Evolutionary conservation across 2,113 vertebrate genomes (phyloP), one percentile per base, ranked within the genome.

Genomic region (Anthoscopus minutus): DNA sequence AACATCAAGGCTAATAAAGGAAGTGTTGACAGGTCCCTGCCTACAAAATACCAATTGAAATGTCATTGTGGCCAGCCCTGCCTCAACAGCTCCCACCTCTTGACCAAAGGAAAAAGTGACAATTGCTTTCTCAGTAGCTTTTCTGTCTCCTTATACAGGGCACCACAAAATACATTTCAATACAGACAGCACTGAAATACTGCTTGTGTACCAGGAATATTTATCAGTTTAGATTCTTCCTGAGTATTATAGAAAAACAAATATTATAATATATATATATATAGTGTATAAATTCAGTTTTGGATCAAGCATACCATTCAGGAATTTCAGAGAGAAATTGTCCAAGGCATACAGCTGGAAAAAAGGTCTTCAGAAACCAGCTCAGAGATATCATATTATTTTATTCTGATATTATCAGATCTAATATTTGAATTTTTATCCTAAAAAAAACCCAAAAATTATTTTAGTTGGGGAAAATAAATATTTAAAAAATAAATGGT

Each of bases 1-100:
- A n/a, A 66, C 57, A 70, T 30, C 84, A 27, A 42, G 28, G 15
- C 77, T 86, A 87, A 93, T 89, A 90, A 94, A 93, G 37, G 35
- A 79, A 42, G 33, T 22, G n/a, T 15, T 88, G 38, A 60, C 62
- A 88, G 21, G 82, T 82, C 37, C 44, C 51, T 53, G 42, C 50
- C 19, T 64, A 58, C 4, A 17, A 24, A 18, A 54, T 21, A 69
- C 28, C 37, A 80, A 22, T 13, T 8, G 8, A 85, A 96, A 88
- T 33, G 15, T 35, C 61, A n/a, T 3, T 65, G 87, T 69, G 45
- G 33, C 35, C 51, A 73, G 56, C 30, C 27, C 33, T 35, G 31
- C 13, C 56, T 93, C 47, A 92, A 69, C 54, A 72, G 11, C n/a
- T 74, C 28, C 51, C 37, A 66, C 38, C 19, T 70, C 56, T 47